A percentile compares a stretch with the other conserved stretches of the same genome.
Evolutionary conservation across 92 coral and sea anemone species (phyloP).

Genomic region (Palythoa caribaeorum): DNA sequence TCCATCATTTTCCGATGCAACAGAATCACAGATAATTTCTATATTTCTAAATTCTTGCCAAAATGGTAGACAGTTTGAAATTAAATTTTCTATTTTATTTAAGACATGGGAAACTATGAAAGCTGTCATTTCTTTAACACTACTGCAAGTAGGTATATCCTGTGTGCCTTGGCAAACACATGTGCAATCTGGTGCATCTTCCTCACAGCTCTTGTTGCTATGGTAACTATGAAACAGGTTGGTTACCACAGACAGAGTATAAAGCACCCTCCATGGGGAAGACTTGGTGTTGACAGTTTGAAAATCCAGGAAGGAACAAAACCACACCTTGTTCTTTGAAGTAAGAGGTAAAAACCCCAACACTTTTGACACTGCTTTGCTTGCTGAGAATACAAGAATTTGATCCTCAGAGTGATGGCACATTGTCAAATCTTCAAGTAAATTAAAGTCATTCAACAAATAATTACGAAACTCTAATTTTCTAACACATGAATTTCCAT

Average conservation of each 20-base stretch:
- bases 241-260: slow-evolving; percentile 52
- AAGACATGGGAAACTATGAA: slow-evolving; percentile 26
- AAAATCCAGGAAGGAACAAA: slow-evolving; percentile 23
- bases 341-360: slow-evolving; percentile 36
- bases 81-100: slow-evolving; percentile 2
- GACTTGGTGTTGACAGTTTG: slow-evolving; percentile 1
- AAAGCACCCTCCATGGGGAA: slow-evolving; percentile 65
- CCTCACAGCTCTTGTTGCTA: background rate
- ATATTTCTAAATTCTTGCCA: slow-evolving; percentile 20
- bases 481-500: slow-evolving; percentile 36
- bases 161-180: background rate
- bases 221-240: slow-evolving; percentile 38
- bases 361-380: slow-evolving; percentile 58
- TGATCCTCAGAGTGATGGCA: slow-evolving; percentile 59
- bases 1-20: background rate
- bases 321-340: slow-evolving; percentile 15
- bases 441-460: slow-evolving; percentile 33
- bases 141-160: background rate
- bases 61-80: background rate
- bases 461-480: slow-evolving; percentile 48
- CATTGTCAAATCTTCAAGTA: slow-evolving; percentile 45
- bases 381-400: slow-evolving; percentile 71
- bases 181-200: background rate
- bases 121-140: background rate
- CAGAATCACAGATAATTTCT: background rate